A percentile compares a stretch with the other conserved stretches of the same genome.
phyloP scores from a whole-genome alignment of 2,888 invertebrate species.

The Girardia tigrina region DNA sequence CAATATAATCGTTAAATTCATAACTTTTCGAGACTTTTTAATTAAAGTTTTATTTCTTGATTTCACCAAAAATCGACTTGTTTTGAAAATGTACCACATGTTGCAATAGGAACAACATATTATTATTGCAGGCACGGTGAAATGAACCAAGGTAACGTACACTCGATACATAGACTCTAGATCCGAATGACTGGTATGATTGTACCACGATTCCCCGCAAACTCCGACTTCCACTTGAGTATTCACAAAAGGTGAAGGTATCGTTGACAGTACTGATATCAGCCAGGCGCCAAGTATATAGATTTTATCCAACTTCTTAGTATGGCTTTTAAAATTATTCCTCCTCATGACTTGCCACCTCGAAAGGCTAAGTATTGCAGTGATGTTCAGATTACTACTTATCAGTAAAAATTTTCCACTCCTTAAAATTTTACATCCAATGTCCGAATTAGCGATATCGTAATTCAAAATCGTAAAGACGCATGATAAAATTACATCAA shows the following conservation, averaged over 20 bases:
- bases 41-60: neutral
- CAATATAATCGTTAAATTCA: neutral
- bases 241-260: neutral
- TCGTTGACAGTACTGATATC: neutral
- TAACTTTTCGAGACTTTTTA: neutral
- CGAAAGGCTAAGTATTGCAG: neutral
- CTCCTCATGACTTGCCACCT: neutral
- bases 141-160: neutral
- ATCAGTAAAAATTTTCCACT: slow-evolving; percentile 8
- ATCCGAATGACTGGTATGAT: no score
- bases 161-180: neutral
- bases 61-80: neutral
- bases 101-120: neutral
- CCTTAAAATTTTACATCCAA: neutral
- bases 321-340: neutral
- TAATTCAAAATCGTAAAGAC: neutral
- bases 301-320: neutral
- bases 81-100: neutral
- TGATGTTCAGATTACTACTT: neutral
- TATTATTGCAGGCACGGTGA: neutral
- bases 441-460: neutral
- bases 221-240: neutral
- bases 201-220: slow-evolving; percentile 4
- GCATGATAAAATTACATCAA: neutral
- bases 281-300: neutral